Evolutionary conservation across 2,888 invertebrate species (phyloP), one percentile per base, ranked within the genome.

Genomic region (Phaedon cochleariae): DNA sequence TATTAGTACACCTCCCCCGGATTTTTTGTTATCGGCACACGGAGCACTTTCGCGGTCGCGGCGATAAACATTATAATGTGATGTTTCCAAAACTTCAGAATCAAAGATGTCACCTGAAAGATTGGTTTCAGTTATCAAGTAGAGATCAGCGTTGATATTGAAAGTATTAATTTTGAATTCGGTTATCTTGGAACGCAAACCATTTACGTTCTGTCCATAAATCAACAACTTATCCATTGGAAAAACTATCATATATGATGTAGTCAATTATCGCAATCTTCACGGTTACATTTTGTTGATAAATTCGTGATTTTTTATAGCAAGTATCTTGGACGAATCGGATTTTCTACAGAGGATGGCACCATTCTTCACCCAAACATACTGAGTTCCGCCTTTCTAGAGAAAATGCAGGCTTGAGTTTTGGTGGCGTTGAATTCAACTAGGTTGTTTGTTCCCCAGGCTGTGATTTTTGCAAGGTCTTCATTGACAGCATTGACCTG

Each of bases 151-250:
- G 29, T 52, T 29, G 26, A 52, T 52, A 17, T 45, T 45, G 21
- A 41, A 18, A 2, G 22, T 21, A n/a, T 21, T 45, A 5, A 45
- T 7, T 37, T 55, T 22, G 26, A 57, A 57, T 37, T 57, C 45
- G 10, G 41, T 21, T 2, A 22, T 22, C 45, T 45, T 57, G 22
- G 45, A 21, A 22, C 57, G 41, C 26, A 57, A n/a, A 9, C 57
- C 57, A n/a, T 57, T 45, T 5, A 57, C 57, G 45, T 41, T 57
- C 26, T 57, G 57, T 5, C 57, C 45, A 45, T 57, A 57, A 12
- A 57, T 15, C 21, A 57, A 41, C 6, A 57, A 21, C 26, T 45
- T 57, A 57, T 57, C 57, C 45, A 57, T 57, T 10, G 17, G 29
- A n/a, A 52, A 52, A 9, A 7, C 9, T 52, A 52, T 29, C 29